Percentiles rank a stretch among this genome's conserved stretches.
These are phyloP conservation scores for Epinephelus coioides DNA, from an alignment of 2,797 vertebrate species.

Conservation along the genomic window DNA sequence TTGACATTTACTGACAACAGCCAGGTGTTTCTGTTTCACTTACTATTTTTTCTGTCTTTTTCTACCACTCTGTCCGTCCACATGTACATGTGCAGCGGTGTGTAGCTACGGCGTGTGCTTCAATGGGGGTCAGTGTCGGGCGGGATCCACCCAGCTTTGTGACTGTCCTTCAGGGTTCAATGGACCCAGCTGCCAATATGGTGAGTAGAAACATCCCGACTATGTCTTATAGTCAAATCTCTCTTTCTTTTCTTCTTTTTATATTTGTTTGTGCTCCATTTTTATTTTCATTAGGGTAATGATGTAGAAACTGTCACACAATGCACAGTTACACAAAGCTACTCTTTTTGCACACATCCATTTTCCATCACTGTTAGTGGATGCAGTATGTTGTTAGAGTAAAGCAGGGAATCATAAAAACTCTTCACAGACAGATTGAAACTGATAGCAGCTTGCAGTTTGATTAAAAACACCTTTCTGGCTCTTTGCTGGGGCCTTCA, in stretches of 20 bases:
- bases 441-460: constrained; percentile 24
- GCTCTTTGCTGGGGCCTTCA: constrained; percentile 18
- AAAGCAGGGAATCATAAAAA: constrained; percentile 25
- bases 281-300: neutral
- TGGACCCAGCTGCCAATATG: constrained; percentile 91
- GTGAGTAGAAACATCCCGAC: constrained; percentile 79
- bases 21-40: constrained; percentile 68
- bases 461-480: constrained; percentile 45
- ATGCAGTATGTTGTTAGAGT: neutral
- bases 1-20: constrained; percentile 52
- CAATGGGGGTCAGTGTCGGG: constrained; percentile 87
- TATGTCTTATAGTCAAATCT: neutral
- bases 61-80: constrained; percentile 39
- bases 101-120: constrained; percentile 87
- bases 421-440: constrained; percentile 17
- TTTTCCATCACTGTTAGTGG: neutral
- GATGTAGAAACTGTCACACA: constrained; percentile 6
- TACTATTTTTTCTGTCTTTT: constrained; percentile 43
- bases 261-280: neutral
- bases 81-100: constrained; percentile 76
- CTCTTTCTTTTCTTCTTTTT: neutral
- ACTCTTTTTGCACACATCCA: neutral
- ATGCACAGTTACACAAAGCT: neutral
- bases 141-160: constrained; percentile 86
- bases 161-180: constrained; percentile 89